These are phyloP conservation scores for Trichomalopsis sarcophagae DNA, from an alignment of 1,140 invertebrate species.

Conservation along the genomic window DNA sequence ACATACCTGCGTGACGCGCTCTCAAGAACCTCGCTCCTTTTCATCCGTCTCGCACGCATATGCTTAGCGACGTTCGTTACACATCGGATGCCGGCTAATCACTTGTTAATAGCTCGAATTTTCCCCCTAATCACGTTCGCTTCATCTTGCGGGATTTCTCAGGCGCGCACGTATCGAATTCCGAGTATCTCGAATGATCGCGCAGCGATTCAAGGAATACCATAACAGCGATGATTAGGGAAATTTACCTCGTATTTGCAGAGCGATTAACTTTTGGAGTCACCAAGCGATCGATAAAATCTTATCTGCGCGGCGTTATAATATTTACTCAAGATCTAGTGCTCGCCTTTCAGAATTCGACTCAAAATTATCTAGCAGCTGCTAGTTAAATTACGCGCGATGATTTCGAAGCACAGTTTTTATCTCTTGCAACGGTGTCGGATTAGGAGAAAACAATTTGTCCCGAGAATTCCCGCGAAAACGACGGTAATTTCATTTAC, in stretches of 20 bases:
- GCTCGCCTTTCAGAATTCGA: neutral
- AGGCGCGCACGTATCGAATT: no score
- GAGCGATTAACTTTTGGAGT: neutral
- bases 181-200: no score
- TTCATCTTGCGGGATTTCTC: neutral
- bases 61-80: conserved; percentile 8
- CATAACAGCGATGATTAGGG: neutral
- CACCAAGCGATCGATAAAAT: neutral
- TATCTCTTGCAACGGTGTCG: no score
- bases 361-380: no score
- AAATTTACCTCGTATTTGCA: neutral
- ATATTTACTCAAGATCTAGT: neutral
- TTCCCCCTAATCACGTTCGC: conserved; percentile 11
- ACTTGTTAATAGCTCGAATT: conserved; percentile 16
- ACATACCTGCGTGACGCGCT: conserved; percentile 3
- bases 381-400: no score
- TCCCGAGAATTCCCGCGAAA: no score
- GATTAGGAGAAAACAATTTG: no score
- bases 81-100: conserved; percentile 12
- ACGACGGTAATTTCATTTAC: no score
- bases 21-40: conserved; percentile 7
- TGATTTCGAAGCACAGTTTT: no score
- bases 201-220: no score
- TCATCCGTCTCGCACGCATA: conserved; percentile 1
- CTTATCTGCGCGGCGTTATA: neutral